Conservation (phyloP, 2,113 vertebrate genomes). For the Polypterus senegalus region DNA sequence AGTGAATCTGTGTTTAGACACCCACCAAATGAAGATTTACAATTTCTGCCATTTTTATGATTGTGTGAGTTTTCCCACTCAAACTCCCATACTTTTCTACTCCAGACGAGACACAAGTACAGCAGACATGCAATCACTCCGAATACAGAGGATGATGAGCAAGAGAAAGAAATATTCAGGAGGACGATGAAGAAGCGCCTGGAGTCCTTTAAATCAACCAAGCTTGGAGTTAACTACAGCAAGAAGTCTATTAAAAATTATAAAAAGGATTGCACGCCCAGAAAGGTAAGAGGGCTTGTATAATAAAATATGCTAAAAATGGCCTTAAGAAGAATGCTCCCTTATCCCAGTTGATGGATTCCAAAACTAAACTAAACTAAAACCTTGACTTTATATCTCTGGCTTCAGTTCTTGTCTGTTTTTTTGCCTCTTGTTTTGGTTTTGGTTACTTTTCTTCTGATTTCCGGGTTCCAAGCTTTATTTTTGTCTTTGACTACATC, state of each 20-base stretch:
- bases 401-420: too few species aligned
- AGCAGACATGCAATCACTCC: slow-evolving; percentile 71
- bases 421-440: too few species aligned
- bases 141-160: slow-evolving; percentile 68
- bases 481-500: too few species aligned
- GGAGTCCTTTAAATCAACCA: slow-evolving; percentile 86
- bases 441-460: too few species aligned
- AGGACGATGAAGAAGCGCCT: slow-evolving; percentile 88
- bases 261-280: slow-evolving; percentile 66
- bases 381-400: too few species aligned
- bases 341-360: too few species aligned
- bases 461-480: too few species aligned
- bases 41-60: background rate
- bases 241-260: slow-evolving; percentile 70
- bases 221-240: slow-evolving; percentile 63
- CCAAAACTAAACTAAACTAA: too few species aligned
- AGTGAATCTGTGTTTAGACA: too few species aligned
- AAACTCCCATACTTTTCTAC: slow-evolving; percentile 15
- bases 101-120: slow-evolving; percentile 76
- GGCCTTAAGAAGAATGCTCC: too few species aligned
- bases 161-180: slow-evolving; percentile 87
- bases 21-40: too few species aligned
- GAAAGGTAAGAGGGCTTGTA: slow-evolving; percentile 44
- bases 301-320: too few species aligned
- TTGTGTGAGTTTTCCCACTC: background rate